A percentile compares a stretch with the other conserved stretches of the same genome.
phyloP scores from a whole-genome alignment of 2,888 invertebrate genomes.

The Sphaerophoria rueppellii region DNA sequence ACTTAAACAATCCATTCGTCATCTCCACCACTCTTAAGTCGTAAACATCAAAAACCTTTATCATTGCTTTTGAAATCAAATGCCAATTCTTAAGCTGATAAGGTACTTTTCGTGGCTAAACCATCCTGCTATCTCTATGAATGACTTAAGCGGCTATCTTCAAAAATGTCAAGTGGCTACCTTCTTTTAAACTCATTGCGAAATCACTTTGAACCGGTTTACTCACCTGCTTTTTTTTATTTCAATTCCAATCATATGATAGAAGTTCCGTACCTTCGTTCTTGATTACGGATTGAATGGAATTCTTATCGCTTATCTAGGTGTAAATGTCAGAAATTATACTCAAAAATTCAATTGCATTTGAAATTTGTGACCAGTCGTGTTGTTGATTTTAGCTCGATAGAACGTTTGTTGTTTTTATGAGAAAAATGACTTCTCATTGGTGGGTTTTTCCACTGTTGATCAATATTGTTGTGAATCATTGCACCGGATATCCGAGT shows the following conservation, averaged over 20 bases:
- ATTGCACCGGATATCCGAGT: constrained; percentile 24
- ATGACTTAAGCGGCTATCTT: background rate
- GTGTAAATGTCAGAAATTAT: background rate
- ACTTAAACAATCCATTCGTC: background rate
- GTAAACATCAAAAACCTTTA: background rate
- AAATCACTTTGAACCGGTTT: constrained; percentile 9
- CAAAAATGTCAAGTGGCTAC: constrained; percentile 1
- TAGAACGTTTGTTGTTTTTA: background rate
- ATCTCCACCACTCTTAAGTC: background rate
- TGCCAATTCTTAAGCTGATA: background rate
- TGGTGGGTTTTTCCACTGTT: background rate
- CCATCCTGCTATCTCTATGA: background rate
- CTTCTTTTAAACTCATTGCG: background rate
- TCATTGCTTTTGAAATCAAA: background rate
- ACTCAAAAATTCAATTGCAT: background rate
- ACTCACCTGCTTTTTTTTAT: background rate
- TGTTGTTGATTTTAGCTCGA: background rate
- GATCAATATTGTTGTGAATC: background rate
- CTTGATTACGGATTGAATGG: too few species aligned
- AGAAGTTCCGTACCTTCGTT: background rate
- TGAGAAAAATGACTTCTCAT: constrained; percentile 8
- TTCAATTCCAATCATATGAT: background rate
- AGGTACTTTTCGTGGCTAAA: background rate
- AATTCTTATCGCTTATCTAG: constrained; percentile 4
- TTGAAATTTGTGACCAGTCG: constrained; percentile 18